Conservation (phyloP, 64 coral and sea anemone genomes). For the Cladopsammia gracilis region DNA sequence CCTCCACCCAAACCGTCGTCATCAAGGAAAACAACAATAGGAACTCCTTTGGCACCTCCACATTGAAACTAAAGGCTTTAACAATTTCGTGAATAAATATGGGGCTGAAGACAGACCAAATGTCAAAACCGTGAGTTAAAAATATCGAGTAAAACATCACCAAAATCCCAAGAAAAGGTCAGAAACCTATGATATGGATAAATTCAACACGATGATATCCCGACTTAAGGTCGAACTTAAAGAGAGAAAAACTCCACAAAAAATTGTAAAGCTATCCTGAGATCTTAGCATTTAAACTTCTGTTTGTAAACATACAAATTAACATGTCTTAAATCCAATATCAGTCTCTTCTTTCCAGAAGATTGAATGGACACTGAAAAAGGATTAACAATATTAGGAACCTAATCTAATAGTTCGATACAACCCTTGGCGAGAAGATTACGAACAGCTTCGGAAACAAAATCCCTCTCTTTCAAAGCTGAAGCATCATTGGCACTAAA, state of each 20-base stretch:
- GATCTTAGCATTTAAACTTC: not conserved
- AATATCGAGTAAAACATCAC: not conserved
- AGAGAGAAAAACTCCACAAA: not conserved
- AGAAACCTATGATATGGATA: not conserved
- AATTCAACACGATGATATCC: not conserved
- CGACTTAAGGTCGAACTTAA: not conserved
- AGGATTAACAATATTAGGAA: not conserved
- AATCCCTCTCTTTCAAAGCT: not conserved
- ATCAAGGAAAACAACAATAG: not conserved
- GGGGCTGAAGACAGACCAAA: not conserved
- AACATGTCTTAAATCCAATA: not conserved
- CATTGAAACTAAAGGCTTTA: not conserved
- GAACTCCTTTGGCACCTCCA: conserved; percentile 1
- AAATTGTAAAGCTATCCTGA: not conserved
- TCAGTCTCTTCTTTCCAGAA: not conserved
- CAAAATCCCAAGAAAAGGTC: conserved; percentile 18
- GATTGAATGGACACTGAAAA: conserved; percentile 1
- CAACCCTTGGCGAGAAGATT: not conserved
- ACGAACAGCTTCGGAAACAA: not conserved
- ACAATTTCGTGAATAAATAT: conserved; percentile 30
- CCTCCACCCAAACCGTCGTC: conserved; percentile 15
- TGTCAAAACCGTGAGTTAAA: conserved; percentile 6
- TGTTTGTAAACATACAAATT: not conserved
- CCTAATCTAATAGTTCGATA: no score
- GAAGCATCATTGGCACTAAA: not conserved